phyloP scores from a whole-genome alignment of 2,797 vertebrate species.

The Lagocephalus sceleratus region DNA sequence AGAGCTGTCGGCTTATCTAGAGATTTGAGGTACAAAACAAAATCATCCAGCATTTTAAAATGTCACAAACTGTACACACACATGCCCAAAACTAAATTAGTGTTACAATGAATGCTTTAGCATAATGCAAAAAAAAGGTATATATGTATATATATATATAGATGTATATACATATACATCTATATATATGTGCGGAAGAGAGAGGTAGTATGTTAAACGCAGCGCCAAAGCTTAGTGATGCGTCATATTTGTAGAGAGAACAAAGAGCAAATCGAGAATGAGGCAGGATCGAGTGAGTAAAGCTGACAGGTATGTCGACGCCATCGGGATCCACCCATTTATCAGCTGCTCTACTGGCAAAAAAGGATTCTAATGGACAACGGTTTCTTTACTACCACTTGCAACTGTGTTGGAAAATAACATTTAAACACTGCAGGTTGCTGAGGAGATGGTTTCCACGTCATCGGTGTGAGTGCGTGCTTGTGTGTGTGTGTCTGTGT shows the following conservation, averaged over 20 bases:
- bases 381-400: slow-evolving; percentile 28
- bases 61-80: slow-evolving; percentile 44
- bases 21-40: slow-evolving; percentile 64
- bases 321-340: slow-evolving; percentile 62
- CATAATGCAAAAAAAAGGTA: slow-evolving; percentile 50
- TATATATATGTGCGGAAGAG: slow-evolving; percentile 55
- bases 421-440: slow-evolving; percentile 39
- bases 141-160: slow-evolving; percentile 1
- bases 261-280: slow-evolving; percentile 21
- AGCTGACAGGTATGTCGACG: slow-evolving; percentile 36
- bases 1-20: slow-evolving; percentile 47
- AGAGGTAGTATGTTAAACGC: slow-evolving; percentile 79
- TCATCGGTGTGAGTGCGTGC: slow-evolving; percentile 8
- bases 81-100: slow-evolving; percentile 42
- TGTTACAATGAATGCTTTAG: slow-evolving; percentile 49
- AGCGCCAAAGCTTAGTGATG: slow-evolving; percentile 51
- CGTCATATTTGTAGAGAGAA: slow-evolving; percentile 31
- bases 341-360: slow-evolving; percentile 50
- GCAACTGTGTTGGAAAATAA: slow-evolving; percentile 17
- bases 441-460: slow-evolving; percentile 36
- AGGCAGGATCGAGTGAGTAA: slow-evolving; percentile 38
- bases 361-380: slow-evolving; percentile 32
- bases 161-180: background rate
- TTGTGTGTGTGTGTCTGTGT: slow-evolving; percentile 34
- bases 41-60: slow-evolving; percentile 70